Evolutionary conservation across 2,888 invertebrate genomes (phyloP).

Genomic region (Endotricha flammealis): DNA sequence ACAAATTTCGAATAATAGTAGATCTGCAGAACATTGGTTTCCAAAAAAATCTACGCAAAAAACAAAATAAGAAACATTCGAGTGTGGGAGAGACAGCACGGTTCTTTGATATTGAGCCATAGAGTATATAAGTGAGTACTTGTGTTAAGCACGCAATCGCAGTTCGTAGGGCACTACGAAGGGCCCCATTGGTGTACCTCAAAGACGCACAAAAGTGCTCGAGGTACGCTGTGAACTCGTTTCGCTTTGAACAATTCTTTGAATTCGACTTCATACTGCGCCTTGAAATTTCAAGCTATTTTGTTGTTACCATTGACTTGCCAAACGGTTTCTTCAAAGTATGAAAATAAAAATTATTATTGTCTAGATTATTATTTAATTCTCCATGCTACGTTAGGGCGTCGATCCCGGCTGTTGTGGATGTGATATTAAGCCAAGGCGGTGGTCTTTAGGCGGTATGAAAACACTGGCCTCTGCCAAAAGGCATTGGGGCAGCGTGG

Average conservation of each 20-base stretch:
- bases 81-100: slow-evolving; percentile 28
- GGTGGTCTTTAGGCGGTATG: no score
- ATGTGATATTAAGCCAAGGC: no score
- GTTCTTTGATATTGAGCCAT: slow-evolving; percentile 50
- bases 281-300: slow-evolving; percentile 19
- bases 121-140: slow-evolving; percentile 59
- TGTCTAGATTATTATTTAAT: no score
- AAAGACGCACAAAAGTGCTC: slow-evolving; percentile 43
- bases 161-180: slow-evolving; percentile 47
- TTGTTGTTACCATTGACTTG: not conserved
- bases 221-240: slow-evolving; percentile 27
- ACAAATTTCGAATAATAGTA: no score
- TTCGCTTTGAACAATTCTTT: slow-evolving; percentile 31
- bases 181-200: slow-evolving; percentile 45
- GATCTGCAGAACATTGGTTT: slow-evolving; percentile 1
- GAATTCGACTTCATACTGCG: slow-evolving; percentile 23
- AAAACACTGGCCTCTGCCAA: no score
- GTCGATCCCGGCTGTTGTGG: no score
- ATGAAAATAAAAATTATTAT: no score
- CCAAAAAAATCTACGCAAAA: no score
- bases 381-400: no score
- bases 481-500: no score
- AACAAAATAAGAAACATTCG: slow-evolving; percentile 25
- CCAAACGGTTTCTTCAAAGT: not conserved
- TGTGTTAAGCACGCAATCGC: slow-evolving; percentile 36